A percentile compares a stretch with the other conserved stretches of the same genome.
phyloP scores from a whole-genome alignment of 2,888 invertebrate genomes.

The Parascotia fuliginaria region DNA sequence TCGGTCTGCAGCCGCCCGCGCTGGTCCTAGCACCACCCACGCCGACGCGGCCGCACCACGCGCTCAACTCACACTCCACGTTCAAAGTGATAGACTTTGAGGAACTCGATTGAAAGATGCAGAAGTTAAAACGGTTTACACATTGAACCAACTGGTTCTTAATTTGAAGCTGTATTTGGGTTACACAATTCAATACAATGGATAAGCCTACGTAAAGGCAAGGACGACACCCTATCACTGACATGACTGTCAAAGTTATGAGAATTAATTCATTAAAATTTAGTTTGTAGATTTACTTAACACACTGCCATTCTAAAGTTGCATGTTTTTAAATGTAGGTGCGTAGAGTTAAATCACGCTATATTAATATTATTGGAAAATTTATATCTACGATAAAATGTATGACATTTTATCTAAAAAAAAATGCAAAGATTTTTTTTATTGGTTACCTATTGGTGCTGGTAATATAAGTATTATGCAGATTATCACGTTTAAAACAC shows the following conservation, averaged over 20 bases:
- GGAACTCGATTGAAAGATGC: slow-evolving; percentile 70
- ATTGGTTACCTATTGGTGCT: slow-evolving; percentile 41
- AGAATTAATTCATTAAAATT: slow-evolving; percentile 19
- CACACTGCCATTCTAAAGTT: slow-evolving; percentile 66
- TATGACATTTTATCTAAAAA: slow-evolving; percentile 26
- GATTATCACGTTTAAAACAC: too few relatives aligned
- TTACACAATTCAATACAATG: slow-evolving; percentile 2
- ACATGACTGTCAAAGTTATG: slow-evolving; percentile 14
- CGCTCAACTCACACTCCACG: slow-evolving; percentile 56
- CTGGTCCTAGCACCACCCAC: slow-evolving; percentile 74
- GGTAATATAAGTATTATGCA: slow-evolving; percentile 26
- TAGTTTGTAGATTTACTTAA: slow-evolving; percentile 39
- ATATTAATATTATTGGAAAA: slow-evolving; percentile 14
- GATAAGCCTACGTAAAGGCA: slow-evolving; percentile 6
- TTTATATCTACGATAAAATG: slow-evolving; percentile 25
- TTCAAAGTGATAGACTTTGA: slow-evolving; percentile 75
- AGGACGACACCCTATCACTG: slow-evolving; percentile 26
- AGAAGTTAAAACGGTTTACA: slow-evolving; percentile 16
- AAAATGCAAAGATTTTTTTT: slow-evolving; percentile 14
- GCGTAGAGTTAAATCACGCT: slow-evolving; percentile 44
- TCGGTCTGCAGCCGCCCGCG: slow-evolving; percentile 65
- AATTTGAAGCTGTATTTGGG: neutral
- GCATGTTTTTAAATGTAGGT: slow-evolving; percentile 43
- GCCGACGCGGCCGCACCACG: slow-evolving; percentile 70
- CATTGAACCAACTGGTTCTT: slow-evolving; percentile 5